phyloP scores from a whole-genome alignment of 2,797 vertebrate species.

The Jordanella pulchra region DNA sequence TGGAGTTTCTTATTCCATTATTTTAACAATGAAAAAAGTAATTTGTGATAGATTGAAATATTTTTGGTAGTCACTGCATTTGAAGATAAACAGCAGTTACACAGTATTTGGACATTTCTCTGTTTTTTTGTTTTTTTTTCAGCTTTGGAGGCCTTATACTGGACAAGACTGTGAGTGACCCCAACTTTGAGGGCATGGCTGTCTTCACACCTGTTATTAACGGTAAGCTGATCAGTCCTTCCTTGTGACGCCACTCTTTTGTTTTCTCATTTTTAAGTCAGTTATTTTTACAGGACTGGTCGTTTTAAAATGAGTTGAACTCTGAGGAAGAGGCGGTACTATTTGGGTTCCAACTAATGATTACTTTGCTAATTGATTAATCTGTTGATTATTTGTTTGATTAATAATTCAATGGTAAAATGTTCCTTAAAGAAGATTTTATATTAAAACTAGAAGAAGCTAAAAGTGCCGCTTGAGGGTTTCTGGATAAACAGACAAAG shows the following conservation, averaged over 20 bases:
- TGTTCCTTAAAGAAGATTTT: too few species aligned
- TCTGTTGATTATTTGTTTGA: too few species aligned
- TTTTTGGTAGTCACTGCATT: background rate
- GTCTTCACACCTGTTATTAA: conserved; percentile 95
- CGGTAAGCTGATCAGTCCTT: conserved; percentile 74
- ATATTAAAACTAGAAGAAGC: background rate
- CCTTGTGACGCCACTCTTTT: background rate
- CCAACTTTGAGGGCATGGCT: conserved; percentile 91
- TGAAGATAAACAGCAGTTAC: background rate
- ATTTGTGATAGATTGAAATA: background rate
- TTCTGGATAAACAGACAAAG: too few species aligned
- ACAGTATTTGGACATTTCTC: background rate
- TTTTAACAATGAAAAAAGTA: background rate
- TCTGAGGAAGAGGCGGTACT: background rate
- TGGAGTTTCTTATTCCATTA: background rate
- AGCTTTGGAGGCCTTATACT: conserved; percentile 95
- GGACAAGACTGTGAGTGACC: conserved; percentile 89
- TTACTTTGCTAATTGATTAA: too few species aligned
- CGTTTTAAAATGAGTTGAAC: background rate
- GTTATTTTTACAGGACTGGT: background rate
- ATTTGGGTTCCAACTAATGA: too few species aligned
- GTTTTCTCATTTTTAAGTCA: background rate
- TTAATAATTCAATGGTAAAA: too few species aligned
- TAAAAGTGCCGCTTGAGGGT: background rate
- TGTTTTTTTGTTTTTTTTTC: conserved; percentile 29